These are phyloP conservation scores for Plebejus argus DNA, from an alignment of 2,888 invertebrate species.

Conservation along the genomic window DNA sequence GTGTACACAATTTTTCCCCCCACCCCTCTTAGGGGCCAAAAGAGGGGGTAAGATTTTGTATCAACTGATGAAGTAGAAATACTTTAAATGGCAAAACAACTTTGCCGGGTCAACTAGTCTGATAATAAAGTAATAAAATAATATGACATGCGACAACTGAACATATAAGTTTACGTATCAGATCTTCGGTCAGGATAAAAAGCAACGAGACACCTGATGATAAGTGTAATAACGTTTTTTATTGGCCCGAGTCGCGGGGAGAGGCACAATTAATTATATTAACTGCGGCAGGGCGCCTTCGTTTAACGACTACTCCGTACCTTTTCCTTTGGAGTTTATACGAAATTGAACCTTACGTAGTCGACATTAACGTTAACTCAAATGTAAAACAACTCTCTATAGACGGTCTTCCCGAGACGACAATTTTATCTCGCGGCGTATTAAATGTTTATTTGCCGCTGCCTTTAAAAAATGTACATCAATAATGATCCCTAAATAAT, in stretches of 20 bases:
- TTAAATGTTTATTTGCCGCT: not conserved
- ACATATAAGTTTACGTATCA: not conserved
- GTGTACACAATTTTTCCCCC: no score
- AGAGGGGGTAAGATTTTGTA: no score
- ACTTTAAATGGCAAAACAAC: no score
- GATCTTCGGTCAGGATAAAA: conserved; percentile 6
- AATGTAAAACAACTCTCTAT: not conserved
- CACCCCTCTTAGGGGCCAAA: no score
- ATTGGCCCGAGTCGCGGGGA: not conserved
- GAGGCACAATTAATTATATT: conserved; percentile 12
- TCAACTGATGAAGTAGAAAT: no score
- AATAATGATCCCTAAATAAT: not conserved
- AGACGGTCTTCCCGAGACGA: not conserved
- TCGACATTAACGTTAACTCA: not conserved
- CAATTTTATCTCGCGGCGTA: conserved; percentile 3
- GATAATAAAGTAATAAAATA: conserved; percentile 16
- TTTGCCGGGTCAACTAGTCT: no score
- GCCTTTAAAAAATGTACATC: not conserved
- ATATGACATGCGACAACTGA: not conserved
- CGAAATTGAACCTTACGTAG: not conserved
- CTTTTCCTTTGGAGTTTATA: not conserved
- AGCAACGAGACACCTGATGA: conserved; percentile 13
- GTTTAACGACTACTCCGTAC: not conserved
- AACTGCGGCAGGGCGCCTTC: not conserved
- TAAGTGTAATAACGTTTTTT: not conserved